phyloP scores from a whole-genome alignment of 2,113 vertebrate genomes.

The Syngnathus floridae region DNA sequence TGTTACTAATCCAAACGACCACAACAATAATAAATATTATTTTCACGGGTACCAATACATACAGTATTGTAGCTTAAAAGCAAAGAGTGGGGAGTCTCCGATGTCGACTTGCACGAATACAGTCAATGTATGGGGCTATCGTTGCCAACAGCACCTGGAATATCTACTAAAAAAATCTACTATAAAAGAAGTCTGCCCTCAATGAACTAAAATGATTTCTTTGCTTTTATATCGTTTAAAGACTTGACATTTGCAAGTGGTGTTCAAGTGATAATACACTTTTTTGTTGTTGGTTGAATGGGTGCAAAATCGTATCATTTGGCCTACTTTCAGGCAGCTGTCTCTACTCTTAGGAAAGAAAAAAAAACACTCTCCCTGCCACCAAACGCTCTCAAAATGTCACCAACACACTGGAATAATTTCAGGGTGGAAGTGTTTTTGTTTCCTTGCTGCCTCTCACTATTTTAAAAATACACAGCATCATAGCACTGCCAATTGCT shows the following conservation, averaged over 20 bases:
- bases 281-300: background rate
- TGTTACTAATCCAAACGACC: background rate
- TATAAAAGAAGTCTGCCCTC: background rate
- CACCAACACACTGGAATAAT: background rate
- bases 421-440: background rate
- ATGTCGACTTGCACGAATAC: background rate
- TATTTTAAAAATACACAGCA: background rate
- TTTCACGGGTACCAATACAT: too few species aligned
- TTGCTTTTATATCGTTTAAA: background rate
- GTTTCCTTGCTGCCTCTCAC: background rate
- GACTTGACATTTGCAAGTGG: background rate
- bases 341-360: background rate
- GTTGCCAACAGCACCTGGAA: background rate
- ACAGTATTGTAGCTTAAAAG: background rate
- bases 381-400: conserved; percentile 12
- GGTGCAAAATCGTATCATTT: conserved; percentile 1
- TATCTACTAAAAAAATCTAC: background rate
- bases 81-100: background rate
- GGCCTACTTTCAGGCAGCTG: background rate
- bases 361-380: background rate
- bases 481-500: background rate
- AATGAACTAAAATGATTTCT: background rate
- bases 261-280: background rate
- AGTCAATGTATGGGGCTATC: background rate
- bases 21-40: background rate